phyloP scores from a whole-genome alignment of 2,888 invertebrate species.

The Cloeon dipterum region DNA sequence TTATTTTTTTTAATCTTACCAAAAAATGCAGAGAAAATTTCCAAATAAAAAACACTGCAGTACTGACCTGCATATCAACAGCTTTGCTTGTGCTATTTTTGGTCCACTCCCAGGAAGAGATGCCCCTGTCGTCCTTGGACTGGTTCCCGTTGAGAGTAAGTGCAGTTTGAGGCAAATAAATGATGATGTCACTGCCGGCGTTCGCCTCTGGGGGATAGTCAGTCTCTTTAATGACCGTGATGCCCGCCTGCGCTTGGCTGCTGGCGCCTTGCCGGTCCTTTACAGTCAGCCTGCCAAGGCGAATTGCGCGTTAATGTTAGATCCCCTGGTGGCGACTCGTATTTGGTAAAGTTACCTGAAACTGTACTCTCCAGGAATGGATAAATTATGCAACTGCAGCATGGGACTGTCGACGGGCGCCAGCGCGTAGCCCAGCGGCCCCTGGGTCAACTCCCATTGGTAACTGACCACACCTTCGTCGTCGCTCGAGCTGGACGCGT shows the following conservation, averaged over 20 bases:
- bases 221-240: conserved; percentile 70
- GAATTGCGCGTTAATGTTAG: background rate
- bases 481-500: conserved; percentile 51
- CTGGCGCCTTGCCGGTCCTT: conserved; percentile 75
- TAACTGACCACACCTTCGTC: conserved; percentile 70
- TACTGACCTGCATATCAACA: conserved; percentile 58
- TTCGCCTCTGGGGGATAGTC: conserved; percentile 93
- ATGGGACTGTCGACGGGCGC: conserved; percentile 57
- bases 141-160: conserved; percentile 72
- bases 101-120: conserved; percentile 89
- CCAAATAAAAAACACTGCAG: background rate
- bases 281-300: conserved; percentile 42
- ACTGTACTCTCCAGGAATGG: conserved; percentile 70
- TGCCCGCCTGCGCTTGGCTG: conserved; percentile 67
- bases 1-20: no score
- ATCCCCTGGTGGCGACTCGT: background rate
- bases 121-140: conserved; percentile 83
- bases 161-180: conserved; percentile 68
- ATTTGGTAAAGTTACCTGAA: conserved; percentile 30
- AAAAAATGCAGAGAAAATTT: no score
- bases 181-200: conserved; percentile 73
- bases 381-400: conserved; percentile 59
- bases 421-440: conserved; percentile 69
- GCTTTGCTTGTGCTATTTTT: conserved; percentile 76
- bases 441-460: conserved; percentile 81